Evolutionary conservation across 2,888 invertebrate species (phyloP), one percentile per base, ranked within the genome.

Genomic region (Synanthedon formicaeformis): DNA sequence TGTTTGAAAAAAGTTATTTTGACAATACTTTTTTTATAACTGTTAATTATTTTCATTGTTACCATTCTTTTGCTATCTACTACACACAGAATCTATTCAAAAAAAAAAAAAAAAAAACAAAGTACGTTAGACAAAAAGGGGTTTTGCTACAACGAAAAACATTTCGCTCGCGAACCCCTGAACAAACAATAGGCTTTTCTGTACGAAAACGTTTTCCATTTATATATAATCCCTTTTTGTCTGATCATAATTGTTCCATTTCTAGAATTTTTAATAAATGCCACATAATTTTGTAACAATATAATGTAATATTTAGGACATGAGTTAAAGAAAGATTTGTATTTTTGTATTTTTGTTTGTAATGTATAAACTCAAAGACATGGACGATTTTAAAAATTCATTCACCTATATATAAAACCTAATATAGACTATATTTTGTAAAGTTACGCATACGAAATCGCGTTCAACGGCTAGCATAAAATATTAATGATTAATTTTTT

Each of bases 191-290:
- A 58, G 66, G 62, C 60, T 64, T 60, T 64, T 60, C 59, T 54
- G 57, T 67, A 69, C 64, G 64, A 63, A 67, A 72, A 65, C 65
- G 66, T 66, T 71, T 23, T 65, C 64, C 71, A 73, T 72, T 74
- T 72, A 66, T 67, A 64, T 64, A 53, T 67, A 70, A 67, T 65
- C 61, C 62, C 63, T 69, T 66, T 66, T 61, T 64, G 59, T 61
- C 62, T 65, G 62, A 23, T 16, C 49, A 16, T 18, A 49, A 49
- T 18, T 49, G 18, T 49, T 49, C 14, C 10, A 10, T 34, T 34
- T 6, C 34, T 34, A 10, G 10, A 34, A 34, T 34, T 34, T 34
- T 34, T 34, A 34, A 34, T 34, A 34, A 34, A 34, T 34, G 34
- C 8, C 34, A 10, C 8, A 10, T 45, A 45, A 45, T 45, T 45